Base-by-base conservation (phyloP, 2,113 vertebrate genomes). In the Athene noctua region DNA sequence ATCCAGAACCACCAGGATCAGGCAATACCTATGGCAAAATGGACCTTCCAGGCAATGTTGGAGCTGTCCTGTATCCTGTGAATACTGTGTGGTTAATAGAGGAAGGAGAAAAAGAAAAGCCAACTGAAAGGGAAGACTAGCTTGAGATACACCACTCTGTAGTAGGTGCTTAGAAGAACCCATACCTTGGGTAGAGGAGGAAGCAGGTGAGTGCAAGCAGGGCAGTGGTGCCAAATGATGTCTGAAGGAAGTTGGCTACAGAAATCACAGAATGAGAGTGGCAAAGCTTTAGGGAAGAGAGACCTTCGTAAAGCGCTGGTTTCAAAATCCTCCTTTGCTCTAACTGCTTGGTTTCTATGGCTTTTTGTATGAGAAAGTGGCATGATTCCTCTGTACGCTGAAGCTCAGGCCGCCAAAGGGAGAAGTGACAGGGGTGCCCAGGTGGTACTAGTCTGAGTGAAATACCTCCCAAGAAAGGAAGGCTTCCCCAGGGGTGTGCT, bases 171-270 rank as follows among this genome's bases (percentile, higher is more conserved):
- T 59, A 32, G 62, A 38, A 78, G 15, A 55, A 51, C 15, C 7
- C 7, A 2, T 23, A 25, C 7, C 9, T 2, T 1, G n/a, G 49
- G 8, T 1, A 23, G 21, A n/a, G 38, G 30, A 25, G 22, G 40
- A 44, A n/a, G 52, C 49, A 30, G 38, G 19, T 20, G 42, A 63
- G 55, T 20, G 49, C 23, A 42, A 58, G n/a, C 49, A 71, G 59
- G 32, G 40, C 29, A 22, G 38, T 21, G 20, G 21, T 70, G 51
- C 46, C 29, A 65, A 44, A 34, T 38, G 44, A 11, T 54, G 10
- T 21, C 49, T 55, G 71, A 63, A 71, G 40, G 10, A 49, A 38
- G 15, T 2, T 70, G 25, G 26, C 17, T 11, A 6, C n/a, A 54
- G 72, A 51, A 84, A 70, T 55, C 34, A 15, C 63, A 12, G 6